Evolutionary conservation across 2,113 vertebrate species (phyloP), one percentile per base, ranked within the genome.

Genomic region (Phyllopteryx taeniolatus): DNA sequence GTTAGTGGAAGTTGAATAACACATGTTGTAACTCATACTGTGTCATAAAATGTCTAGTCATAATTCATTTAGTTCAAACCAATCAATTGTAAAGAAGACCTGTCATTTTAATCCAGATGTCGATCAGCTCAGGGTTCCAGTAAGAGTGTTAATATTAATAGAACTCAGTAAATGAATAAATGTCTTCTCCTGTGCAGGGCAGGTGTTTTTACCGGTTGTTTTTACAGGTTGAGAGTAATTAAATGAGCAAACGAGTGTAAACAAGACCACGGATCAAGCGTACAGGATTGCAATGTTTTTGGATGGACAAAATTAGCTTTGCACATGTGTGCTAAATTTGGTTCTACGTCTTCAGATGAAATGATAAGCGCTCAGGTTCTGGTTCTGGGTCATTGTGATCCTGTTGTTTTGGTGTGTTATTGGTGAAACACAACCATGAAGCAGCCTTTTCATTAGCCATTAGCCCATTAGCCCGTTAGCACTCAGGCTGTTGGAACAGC

Each of bases 401-500:
- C 73, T 80, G 64, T 82, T 35, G 77, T 83, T 80, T 62, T 81
- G 2, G 78, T 73, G 82, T 81, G 77, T 77, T 79, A 89, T 90
- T 86, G 84, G 76, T 79, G 84, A 82, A 82, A 83, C 64, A 44
- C 64, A 54, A 78, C 76, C 71, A 68, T 88, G 83, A 88, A 86
- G 88, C 87, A 86, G 86, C 83, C 84, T 84, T 80, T 88, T 85
- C 86, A 91, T 91, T 91, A 89, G 90, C 88, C 85, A 88, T 90
- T 91, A 91, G 88, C 89, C 85, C 90, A 91, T 92, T 92, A 92
- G 90, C 86, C 90, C 90, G 89, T 89, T 88, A 91, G 90, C 90
- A 82, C 82, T 89, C 91, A 92, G 91, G 90, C 91, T 91, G 91
- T 91, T 91, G 91, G 88, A 92, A 92, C 91, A 92, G 91, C 91